Percentiles rank a stretch among this genome's conserved stretches.
phyloP scores from a whole-genome alignment of 2,888 invertebrate species.

The Dryobota labecula region DNA sequence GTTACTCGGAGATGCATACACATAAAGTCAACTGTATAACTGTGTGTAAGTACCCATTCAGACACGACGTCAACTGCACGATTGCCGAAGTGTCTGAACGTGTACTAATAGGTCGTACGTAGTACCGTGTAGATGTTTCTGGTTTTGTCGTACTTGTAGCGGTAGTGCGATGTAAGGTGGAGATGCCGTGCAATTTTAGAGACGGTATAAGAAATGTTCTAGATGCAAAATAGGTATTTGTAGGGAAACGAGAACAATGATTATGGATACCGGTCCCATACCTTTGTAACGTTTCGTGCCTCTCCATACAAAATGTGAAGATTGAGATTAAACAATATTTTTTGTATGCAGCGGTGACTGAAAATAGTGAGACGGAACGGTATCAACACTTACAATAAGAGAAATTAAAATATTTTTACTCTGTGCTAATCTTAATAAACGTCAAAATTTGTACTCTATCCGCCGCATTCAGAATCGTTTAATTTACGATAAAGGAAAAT shows the following conservation, averaged over 20 bases:
- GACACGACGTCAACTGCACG: background rate
- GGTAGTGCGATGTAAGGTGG: background rate
- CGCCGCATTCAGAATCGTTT: slow-evolving; percentile 24
- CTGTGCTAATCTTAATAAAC: slow-evolving; percentile 22
- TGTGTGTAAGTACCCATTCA: too few relatives aligned
- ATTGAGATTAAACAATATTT: background rate
- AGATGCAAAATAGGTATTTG: slow-evolving; percentile 25
- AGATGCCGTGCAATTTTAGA: slow-evolving; percentile 10
- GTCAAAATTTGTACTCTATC: slow-evolving; percentile 22
- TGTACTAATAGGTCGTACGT: background rate
- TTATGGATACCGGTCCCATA: slow-evolving; percentile 4
- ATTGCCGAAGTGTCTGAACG: background rate
- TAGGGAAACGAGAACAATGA: slow-evolving; percentile 29
- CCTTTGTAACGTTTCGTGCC: background rate
- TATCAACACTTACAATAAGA: slow-evolving; percentile 2
- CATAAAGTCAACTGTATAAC: background rate
- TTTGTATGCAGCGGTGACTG: slow-evolving; percentile 4
- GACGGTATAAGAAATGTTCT: background rate
- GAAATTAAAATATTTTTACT: slow-evolving; percentile 20
- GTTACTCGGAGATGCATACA: background rate
- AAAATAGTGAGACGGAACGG: background rate
- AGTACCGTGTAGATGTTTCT: background rate
- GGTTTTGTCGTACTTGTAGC: background rate
- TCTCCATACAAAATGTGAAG: slow-evolving; percentile 17
- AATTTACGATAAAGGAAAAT: background rate